Conservation (phyloP, 2,797 vertebrate species). For the Tenualosa ilisha region DNA sequence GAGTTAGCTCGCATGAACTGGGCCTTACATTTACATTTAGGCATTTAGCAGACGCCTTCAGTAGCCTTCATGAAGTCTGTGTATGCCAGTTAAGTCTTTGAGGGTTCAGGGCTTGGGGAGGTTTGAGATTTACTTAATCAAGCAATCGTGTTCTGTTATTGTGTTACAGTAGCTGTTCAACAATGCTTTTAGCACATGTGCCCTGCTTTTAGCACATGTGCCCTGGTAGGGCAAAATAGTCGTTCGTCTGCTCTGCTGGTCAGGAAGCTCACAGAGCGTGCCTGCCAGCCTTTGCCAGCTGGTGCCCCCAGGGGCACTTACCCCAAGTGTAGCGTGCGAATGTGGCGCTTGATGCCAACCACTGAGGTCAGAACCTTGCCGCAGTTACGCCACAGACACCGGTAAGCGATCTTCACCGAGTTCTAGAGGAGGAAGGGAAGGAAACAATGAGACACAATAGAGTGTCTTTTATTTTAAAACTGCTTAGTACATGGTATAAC, state of each 20-base stretch:
- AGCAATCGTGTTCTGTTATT: background rate
- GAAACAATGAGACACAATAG: background rate
- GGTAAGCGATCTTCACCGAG: constrained; percentile 85
- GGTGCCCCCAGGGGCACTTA: constrained; percentile 60
- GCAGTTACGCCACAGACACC: constrained; percentile 91
- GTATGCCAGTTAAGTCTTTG: too few relatives aligned
- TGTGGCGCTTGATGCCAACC: constrained; percentile 90
- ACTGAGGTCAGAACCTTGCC: constrained; percentile 87
- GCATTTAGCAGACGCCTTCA: too few relatives aligned
- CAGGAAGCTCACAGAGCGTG: background rate
- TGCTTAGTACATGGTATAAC: background rate
- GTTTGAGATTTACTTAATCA: too few relatives aligned
- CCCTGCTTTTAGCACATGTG: background rate
- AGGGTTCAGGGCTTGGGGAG: too few relatives aligned
- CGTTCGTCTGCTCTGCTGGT: background rate
- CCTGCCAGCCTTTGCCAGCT: background rate
- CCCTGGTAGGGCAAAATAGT: background rate
- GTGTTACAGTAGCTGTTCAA: background rate
- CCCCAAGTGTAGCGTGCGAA: constrained; percentile 89
- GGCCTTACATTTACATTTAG: too few relatives aligned
- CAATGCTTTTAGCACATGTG: background rate
- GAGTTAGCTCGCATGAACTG: too few relatives aligned
- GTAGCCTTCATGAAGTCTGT: too few relatives aligned
- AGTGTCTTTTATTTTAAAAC: background rate
- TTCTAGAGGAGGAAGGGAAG: constrained; percentile 70